Percentiles rank a stretch among this genome's conserved stretches.
Conservation (phyloP, 1,140 invertebrate genomes). For the Drosophila bifasciata region DNA sequence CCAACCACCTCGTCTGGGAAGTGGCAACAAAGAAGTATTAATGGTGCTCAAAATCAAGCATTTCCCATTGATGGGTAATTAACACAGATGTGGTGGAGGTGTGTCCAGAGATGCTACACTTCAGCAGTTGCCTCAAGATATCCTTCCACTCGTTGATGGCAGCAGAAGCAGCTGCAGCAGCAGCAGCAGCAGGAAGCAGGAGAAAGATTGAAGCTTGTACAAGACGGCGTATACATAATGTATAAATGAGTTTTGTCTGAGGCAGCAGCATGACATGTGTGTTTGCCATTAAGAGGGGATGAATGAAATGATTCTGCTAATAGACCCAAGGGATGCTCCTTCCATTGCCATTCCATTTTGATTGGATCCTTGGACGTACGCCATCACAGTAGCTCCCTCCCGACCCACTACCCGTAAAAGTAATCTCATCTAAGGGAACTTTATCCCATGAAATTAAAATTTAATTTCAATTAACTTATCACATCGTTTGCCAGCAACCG, state of each 20-base stretch:
- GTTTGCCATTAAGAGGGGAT: constrained; percentile 40
- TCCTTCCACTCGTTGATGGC: neutral
- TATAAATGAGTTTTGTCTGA: constrained; percentile 54
- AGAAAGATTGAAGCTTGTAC: constrained; percentile 46
- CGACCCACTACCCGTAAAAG: constrained; percentile 11
- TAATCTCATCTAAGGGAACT: constrained; percentile 49
- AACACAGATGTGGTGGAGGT: constrained; percentile 7
- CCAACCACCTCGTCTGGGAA: too few species aligned
- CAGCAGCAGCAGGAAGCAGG: too few species aligned
- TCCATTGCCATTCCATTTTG: constrained; percentile 24
- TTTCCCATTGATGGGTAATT: constrained; percentile 14
- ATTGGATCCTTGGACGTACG: constrained; percentile 36
- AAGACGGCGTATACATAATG: constrained; percentile 57
- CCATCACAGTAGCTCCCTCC: neutral
- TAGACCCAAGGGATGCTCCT: constrained; percentile 42
- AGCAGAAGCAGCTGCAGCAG: too few species aligned
- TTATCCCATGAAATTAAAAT: constrained; percentile 59
- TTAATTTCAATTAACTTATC: constrained; percentile 65
- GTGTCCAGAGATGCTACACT: constrained; percentile 6
- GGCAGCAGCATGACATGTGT: constrained; percentile 43
- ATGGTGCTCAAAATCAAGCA: too few species aligned
- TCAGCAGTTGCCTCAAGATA: constrained; percentile 22
- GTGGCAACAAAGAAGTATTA: constrained; percentile 9
- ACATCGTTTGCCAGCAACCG: constrained; percentile 40
- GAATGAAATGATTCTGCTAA: constrained; percentile 59